A percentile compares a stretch with the other conserved stretches of the same genome.
These are phyloP conservation scores for Enteromius radiatus DNA, from an alignment of 2,797 vertebrate genomes.

Conservation along the genomic window DNA sequence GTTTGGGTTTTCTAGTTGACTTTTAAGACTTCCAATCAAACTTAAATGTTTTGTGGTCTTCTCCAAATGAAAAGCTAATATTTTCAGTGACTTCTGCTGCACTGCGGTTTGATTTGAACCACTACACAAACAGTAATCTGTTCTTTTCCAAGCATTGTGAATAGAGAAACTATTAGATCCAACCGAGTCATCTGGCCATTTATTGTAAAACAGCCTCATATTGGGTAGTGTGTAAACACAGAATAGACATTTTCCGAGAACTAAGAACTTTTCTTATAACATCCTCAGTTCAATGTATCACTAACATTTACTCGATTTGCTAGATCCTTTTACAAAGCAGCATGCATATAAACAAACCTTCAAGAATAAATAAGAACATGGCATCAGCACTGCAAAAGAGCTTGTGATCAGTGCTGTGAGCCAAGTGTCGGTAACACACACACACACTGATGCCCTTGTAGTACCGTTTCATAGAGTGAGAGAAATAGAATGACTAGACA, in stretches of 20 bases:
- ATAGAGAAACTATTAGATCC: background rate
- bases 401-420: background rate
- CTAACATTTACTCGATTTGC: conserved; percentile 11
- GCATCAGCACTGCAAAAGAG: background rate
- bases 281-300: background rate
- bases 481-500: background rate
- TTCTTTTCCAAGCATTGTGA: conserved; percentile 18
- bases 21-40: background rate
- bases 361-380: background rate
- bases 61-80: conserved; percentile 24
- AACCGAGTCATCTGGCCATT: conserved; percentile 1
- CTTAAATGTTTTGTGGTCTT: background rate
- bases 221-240: conserved; percentile 1
- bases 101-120: background rate
- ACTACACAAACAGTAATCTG: background rate
- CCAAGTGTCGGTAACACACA: conserved; percentile 8
- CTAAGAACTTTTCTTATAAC: background rate
- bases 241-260: conserved; percentile 20
- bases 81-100: background rate
- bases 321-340: conserved; percentile 23
- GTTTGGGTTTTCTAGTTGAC: background rate
- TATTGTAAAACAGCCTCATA: conserved; percentile 29
- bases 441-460: background rate
- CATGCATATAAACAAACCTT: background rate
- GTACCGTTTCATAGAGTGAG: background rate